Percentiles rank a stretch among this genome's conserved stretches.
These are phyloP conservation scores for Hypsopygia costalis DNA, from an alignment of 2,888 invertebrate genomes.

Conservation along the genomic window DNA sequence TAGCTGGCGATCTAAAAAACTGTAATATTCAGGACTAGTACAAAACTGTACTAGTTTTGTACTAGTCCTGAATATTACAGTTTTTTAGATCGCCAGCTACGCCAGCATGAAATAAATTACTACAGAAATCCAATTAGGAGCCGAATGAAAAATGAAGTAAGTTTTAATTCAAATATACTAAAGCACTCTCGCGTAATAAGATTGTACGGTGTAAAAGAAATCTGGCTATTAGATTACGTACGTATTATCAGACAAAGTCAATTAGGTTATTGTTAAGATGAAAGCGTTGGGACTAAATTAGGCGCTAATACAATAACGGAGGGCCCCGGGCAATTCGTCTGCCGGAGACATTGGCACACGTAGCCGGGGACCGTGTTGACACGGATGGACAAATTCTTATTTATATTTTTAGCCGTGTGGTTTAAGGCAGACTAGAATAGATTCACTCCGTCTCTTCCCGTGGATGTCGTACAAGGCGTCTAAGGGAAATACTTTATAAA, in stretches of 20 bases:
- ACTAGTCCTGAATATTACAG: no score
- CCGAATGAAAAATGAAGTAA: neutral
- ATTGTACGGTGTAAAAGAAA: conserved; percentile 3
- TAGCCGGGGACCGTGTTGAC: neutral
- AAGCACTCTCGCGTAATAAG: conserved; percentile 1
- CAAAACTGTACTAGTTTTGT: no score
- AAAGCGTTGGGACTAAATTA: conserved; percentile 21
- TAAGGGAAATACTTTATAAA: no score
- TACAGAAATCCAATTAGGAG: neutral
- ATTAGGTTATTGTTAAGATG: conserved; percentile 20
- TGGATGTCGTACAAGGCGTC: no score
- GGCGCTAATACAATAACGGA: conserved; percentile 16
- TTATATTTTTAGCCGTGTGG: no score
- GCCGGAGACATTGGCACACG: neutral
- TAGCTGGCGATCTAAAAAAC: no score
- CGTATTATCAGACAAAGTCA: conserved; percentile 17
- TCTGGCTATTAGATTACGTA: conserved; percentile 16
- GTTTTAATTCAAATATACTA: neutral
- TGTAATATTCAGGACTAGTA: no score
- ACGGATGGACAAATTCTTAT: no score
- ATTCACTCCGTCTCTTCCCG: no score
- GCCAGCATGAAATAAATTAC: neutral
- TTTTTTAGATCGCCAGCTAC: no score
- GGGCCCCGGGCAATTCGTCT: conserved; percentile 3
- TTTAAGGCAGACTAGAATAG: no score